phyloP scores from a whole-genome alignment of 2,113 vertebrate genomes.

The Myiozetetes cayanensis region DNA sequence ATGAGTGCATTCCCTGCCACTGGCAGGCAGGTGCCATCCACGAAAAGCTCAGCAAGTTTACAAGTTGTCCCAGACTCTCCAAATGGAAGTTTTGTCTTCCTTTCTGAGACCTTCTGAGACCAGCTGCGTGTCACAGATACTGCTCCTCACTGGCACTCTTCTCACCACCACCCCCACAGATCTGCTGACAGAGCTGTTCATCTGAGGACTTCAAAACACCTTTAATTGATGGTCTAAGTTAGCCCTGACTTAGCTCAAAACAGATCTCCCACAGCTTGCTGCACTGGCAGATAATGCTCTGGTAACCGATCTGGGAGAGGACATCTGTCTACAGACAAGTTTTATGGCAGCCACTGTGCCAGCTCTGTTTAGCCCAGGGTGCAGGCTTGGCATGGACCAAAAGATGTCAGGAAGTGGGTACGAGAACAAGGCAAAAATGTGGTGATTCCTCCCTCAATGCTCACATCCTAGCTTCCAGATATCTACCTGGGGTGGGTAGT shows the following conservation, averaged over 20 bases:
- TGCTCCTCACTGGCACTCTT: background rate
- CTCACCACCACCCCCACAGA: background rate
- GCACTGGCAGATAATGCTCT: background rate
- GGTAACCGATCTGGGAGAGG: background rate
- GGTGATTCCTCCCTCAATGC: background rate
- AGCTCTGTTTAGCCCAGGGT: background rate
- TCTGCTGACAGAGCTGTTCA: conserved; percentile 5
- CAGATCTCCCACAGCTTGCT: background rate
- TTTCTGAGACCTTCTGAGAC: background rate
- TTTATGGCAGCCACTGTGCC: background rate
- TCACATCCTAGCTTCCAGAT: background rate
- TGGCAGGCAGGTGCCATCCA: background rate
- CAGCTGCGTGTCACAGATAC: background rate
- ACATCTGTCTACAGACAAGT: background rate
- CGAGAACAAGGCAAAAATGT: background rate
- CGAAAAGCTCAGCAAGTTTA: background rate
- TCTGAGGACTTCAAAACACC: background rate
- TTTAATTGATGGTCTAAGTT: background rate
- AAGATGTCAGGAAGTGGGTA: background rate
- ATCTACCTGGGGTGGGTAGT: accelerated
- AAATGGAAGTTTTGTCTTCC: background rate
- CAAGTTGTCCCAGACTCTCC: background rate
- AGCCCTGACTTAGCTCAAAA: background rate
- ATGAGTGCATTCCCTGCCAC: background rate
- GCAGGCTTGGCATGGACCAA: background rate